phyloP scores from a whole-genome alignment of 2,797 vertebrate species.

The Anableps anableps region DNA sequence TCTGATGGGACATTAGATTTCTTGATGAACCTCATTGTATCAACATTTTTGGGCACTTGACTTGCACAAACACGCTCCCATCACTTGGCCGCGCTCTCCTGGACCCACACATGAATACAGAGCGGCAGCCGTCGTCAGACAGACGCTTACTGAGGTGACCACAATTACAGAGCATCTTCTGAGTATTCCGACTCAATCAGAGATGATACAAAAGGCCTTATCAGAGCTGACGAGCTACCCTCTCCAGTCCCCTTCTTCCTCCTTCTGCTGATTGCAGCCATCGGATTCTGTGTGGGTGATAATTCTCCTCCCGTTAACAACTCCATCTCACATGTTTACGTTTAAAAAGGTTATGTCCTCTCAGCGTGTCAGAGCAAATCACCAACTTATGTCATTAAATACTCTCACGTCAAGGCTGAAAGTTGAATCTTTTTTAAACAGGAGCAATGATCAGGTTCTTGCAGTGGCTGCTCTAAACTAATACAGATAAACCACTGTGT shows the following conservation, averaged over 20 bases:
- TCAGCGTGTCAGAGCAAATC: conserved; percentile 7
- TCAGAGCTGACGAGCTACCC: conserved; percentile 67
- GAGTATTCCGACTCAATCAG: conserved; percentile 76
- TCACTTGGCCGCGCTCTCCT: conserved; percentile 10
- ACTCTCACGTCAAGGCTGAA: not conserved
- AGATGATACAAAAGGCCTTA: conserved; percentile 60
- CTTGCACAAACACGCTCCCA: conserved; percentile 29
- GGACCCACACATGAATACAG: conserved; percentile 38
- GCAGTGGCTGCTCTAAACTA: no score
- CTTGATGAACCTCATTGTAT: not conserved
- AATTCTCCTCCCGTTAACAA: conserved; percentile 44
- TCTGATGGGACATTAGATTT: conserved; percentile 1
- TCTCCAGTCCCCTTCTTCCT: conserved; percentile 68
- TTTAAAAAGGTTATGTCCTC: conserved; percentile 30
- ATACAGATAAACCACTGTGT: no score
- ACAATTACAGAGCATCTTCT: conserved; percentile 63
- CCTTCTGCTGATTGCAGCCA: conserved; percentile 75
- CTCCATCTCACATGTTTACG: conserved; percentile 39
- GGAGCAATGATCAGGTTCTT: no score
- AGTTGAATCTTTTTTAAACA: conserved; percentile 9
- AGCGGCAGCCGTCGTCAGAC: conserved; percentile 14
- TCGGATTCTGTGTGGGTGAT: conserved; percentile 67
- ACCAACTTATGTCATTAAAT: not conserved
- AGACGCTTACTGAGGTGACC: conserved; percentile 35
- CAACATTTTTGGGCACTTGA: conserved; percentile 38